These are phyloP conservation scores for Tachysurus vachellii DNA, from an alignment of 2,113 vertebrate species.

Conservation along the genomic window DNA sequence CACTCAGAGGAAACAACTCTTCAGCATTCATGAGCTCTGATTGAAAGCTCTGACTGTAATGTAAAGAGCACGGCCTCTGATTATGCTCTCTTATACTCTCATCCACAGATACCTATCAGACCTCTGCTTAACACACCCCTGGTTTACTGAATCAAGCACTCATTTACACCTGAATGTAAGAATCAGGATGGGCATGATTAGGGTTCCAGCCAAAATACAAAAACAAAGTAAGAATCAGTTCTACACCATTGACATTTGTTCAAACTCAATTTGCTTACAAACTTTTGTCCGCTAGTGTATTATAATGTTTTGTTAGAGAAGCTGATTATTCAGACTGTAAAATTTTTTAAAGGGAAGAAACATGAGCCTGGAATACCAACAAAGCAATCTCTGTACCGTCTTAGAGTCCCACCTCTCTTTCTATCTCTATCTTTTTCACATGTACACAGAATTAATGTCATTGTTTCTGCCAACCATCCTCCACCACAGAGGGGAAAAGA, in stretches of 20 bases:
- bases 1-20: background rate
- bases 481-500: background rate
- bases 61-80: background rate
- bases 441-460: background rate
- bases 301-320: background rate
- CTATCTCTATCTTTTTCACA: background rate
- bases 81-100: background rate
- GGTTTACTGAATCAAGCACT: background rate
- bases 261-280: background rate
- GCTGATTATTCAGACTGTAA: background rate
- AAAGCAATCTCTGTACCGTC: slow-evolving; percentile 9
- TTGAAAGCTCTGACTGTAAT: background rate
- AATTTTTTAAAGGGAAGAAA: background rate
- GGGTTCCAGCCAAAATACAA: background rate
- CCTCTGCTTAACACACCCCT: background rate
- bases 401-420: background rate
- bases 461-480: background rate
- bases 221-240: background rate
- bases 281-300: background rate
- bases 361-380: background rate
- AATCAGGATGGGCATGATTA: background rate
- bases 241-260: background rate
- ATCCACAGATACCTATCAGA: background rate
- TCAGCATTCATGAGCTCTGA: background rate
- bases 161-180: background rate